A percentile compares a stretch with the other conserved stretches of the same genome.
Conservation (phyloP, 2,797 vertebrate species). For the Sebastiscus tertius region DNA sequence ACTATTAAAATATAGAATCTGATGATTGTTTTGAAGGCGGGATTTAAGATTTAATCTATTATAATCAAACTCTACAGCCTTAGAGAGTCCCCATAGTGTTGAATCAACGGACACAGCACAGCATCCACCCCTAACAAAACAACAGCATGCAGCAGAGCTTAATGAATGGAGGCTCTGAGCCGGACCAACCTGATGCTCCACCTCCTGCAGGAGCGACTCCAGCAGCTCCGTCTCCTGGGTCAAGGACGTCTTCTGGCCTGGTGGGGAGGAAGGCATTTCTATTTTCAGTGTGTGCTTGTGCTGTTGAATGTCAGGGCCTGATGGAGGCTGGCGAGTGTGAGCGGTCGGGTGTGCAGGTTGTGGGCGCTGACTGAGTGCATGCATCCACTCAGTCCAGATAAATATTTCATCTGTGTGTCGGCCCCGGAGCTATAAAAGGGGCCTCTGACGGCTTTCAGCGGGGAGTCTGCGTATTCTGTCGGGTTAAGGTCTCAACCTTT, state of each 20-base stretch:
- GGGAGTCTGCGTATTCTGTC: conserved; percentile 4
- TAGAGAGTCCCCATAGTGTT: not conserved
- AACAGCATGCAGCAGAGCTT: not conserved
- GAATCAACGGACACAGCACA: not conserved
- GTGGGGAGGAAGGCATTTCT: conserved; percentile 58
- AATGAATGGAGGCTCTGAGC: conserved; percentile 1
- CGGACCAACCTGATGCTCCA: conserved; percentile 94
- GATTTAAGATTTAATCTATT: not conserved
- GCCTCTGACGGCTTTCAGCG: conserved; percentile 14
- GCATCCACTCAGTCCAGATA: conserved; percentile 47
- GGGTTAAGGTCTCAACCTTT: conserved; percentile 9
- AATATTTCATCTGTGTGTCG: conserved; percentile 63
- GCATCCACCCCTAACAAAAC: not conserved
- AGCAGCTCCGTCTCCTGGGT: conserved; percentile 98
- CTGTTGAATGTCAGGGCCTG: conserved; percentile 34
- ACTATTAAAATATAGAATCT: not conserved
- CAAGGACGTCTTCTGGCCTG: conserved; percentile 98
- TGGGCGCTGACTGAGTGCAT: conserved; percentile 41
- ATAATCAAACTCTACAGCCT: not conserved
- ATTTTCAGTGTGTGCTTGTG: conserved; percentile 57
- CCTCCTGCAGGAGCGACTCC: conserved; percentile 97
- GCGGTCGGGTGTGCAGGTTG: conserved; percentile 30
- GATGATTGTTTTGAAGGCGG: not conserved
- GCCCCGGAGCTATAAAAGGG: conserved; percentile 41
- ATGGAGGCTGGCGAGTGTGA: conserved; percentile 42